Evolutionary conservation across 2,888 invertebrate species (phyloP).

Genomic region (Ormyrus nitidulus): DNA sequence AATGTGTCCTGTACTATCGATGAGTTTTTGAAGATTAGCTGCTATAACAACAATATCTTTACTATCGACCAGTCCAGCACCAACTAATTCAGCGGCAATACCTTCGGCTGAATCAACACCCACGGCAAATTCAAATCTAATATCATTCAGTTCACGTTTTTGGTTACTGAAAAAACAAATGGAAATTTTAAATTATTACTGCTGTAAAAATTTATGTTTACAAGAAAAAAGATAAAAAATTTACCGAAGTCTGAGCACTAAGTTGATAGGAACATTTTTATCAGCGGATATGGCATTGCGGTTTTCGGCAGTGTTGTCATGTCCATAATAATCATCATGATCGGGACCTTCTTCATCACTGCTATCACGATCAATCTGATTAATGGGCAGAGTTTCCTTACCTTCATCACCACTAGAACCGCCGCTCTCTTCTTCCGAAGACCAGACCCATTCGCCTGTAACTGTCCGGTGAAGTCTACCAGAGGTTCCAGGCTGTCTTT

Average conservation of each 20-base stretch:
- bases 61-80: conserved; percentile 94
- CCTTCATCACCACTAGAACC: conserved; percentile 77
- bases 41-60: conserved; percentile 95
- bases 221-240: conserved; percentile 54
- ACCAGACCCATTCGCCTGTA: conserved; percentile 99
- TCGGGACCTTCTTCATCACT: conserved; percentile 75
- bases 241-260: conserved; percentile 92
- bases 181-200: not conserved
- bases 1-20: conserved; percentile 82
- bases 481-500: conserved; percentile 89
- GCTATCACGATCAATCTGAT: conserved; percentile 74
- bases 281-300: conserved; percentile 67
- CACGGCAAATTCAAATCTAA: conserved; percentile 95
- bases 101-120: conserved; percentile 94
- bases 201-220: no score
- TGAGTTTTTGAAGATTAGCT: conserved; percentile 92
- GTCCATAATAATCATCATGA: conserved; percentile 69
- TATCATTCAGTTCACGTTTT: conserved; percentile 95
- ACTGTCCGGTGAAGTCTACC: conserved; percentile 90
- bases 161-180: conserved; percentile 82
- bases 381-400: conserved; percentile 74
- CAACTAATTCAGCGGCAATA: conserved; percentile 94
- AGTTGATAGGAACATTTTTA: conserved; percentile 81
- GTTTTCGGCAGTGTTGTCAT: conserved; percentile 68
- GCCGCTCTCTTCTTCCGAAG: conserved; percentile 91